A percentile compares a stretch with the other conserved stretches of the same genome.
phyloP scores from a whole-genome alignment of 2,888 invertebrate species.

The Sinelater perroti region DNA sequence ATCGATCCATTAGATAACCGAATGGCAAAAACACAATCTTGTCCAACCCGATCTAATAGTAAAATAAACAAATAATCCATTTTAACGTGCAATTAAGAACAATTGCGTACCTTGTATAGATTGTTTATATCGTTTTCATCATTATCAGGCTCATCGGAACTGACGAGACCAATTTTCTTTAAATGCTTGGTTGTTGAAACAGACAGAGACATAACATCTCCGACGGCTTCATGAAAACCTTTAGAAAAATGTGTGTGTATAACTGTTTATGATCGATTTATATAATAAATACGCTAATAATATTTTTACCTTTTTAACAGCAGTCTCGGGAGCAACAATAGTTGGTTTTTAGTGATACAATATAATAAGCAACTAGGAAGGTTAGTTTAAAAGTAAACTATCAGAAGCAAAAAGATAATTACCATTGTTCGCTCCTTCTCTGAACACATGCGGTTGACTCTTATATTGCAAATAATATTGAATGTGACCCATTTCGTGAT shows the following conservation, averaged over 20 bases:
- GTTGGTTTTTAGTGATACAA: not conserved
- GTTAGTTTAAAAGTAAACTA: not conserved
- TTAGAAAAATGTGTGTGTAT: not conserved
- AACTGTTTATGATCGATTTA: not conserved
- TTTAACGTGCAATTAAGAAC: not conserved
- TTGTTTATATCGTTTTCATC: slow-evolving; percentile 69
- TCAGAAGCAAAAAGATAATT: slow-evolving; percentile 48
- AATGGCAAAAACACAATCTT: slow-evolving; percentile 77
- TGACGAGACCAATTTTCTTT: slow-evolving; percentile 71
- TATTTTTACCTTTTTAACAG: not conserved
- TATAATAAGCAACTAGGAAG: not conserved
- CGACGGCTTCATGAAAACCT: slow-evolving; percentile 71
- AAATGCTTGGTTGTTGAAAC: slow-evolving; percentile 70
- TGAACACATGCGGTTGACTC: slow-evolving; percentile 72
- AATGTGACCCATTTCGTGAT: slow-evolving; percentile 86
- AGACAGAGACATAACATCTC: slow-evolving; percentile 68
- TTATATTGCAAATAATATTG: slow-evolving; percentile 81
- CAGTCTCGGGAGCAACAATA: not conserved
- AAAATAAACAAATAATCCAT: not conserved
- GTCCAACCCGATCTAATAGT: slow-evolving; percentile 64
- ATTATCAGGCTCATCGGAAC: slow-evolving; percentile 66
- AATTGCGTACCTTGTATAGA: slow-evolving; percentile 70
- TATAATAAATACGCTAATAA: not conserved
- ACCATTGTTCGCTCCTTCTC: slow-evolving; percentile 76
- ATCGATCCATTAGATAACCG: slow-evolving; percentile 74